Conservation (phyloP, 2,113 vertebrate species). For the Melanocharis versteri region DNA sequence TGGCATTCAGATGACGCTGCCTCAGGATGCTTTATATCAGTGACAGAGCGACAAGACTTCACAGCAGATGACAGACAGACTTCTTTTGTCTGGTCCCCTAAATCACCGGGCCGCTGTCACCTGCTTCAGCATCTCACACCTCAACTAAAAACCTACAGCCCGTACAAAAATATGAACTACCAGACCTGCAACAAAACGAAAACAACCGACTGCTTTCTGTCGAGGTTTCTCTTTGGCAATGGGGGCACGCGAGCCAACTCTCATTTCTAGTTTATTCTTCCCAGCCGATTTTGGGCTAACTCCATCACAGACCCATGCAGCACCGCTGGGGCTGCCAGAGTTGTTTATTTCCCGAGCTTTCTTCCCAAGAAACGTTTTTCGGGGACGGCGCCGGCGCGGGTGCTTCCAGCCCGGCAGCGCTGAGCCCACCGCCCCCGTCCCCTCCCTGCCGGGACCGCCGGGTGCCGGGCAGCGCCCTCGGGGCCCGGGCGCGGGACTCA, state of each 20-base stretch:
- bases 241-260: background rate
- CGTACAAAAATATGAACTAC: background rate
- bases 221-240: background rate
- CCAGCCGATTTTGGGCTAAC: background rate
- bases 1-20: background rate
- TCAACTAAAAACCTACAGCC: background rate
- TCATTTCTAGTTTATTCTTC: background rate
- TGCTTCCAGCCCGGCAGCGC: background rate
- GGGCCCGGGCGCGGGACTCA: constrained; percentile 65
- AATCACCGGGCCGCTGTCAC: background rate
- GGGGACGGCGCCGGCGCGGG: background rate
- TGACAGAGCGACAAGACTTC: background rate
- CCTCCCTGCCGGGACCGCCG: background rate
- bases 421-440: background rate
- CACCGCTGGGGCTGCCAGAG: background rate
- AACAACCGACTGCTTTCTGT: background rate
- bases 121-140: background rate
- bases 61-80: background rate
- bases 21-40: background rate
- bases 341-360: background rate
- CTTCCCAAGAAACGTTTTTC: background rate
- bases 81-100: constrained; percentile 39
- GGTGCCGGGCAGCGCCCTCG: background rate
- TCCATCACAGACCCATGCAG: background rate
- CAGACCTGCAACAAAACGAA: background rate